These are phyloP conservation scores for Metallyticus violacea DNA, from an alignment of 2,888 invertebrate genomes.

Conservation along the genomic window DNA sequence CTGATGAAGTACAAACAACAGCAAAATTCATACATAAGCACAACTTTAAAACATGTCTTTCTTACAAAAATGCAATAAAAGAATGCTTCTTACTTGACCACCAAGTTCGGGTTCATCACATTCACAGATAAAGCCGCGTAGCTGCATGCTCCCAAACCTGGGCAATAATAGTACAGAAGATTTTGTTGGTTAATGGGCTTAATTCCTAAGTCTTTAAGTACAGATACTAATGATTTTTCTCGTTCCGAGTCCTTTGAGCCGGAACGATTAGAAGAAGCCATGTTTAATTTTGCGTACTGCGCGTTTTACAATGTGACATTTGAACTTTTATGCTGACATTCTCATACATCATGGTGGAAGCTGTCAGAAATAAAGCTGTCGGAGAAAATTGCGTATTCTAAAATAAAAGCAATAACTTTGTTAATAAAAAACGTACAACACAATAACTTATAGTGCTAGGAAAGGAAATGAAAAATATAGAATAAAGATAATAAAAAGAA, in stretches of 20 bases:
- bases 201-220: slow-evolving; percentile 40
- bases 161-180: slow-evolving; percentile 71
- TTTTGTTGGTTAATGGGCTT: slow-evolving; percentile 70
- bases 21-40: too few relatives aligned
- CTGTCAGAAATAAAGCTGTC: too few relatives aligned
- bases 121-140: slow-evolving; percentile 77
- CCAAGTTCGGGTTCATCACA: slow-evolving; percentile 79
- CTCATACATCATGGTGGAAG: too few relatives aligned
- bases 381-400: too few relatives aligned
- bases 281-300: not conserved
- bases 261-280: not conserved
- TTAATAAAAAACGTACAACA: too few relatives aligned
- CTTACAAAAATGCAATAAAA: not conserved
- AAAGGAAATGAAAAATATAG: too few relatives aligned
- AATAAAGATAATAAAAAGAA: too few relatives aligned
- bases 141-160: slow-evolving; percentile 69
- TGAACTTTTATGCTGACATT: not conserved
- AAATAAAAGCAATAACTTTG: too few relatives aligned
- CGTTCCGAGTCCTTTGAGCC: not conserved
- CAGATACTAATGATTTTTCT: slow-evolving; percentile 7
- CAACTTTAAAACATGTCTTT: too few relatives aligned
- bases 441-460: too few relatives aligned
- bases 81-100: slow-evolving; percentile 59
- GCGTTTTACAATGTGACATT: too few relatives aligned
- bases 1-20: too few relatives aligned